These are phyloP conservation scores for Pipa parva DNA, from an alignment of 2,113 vertebrate species.

Conservation along the genomic window DNA sequence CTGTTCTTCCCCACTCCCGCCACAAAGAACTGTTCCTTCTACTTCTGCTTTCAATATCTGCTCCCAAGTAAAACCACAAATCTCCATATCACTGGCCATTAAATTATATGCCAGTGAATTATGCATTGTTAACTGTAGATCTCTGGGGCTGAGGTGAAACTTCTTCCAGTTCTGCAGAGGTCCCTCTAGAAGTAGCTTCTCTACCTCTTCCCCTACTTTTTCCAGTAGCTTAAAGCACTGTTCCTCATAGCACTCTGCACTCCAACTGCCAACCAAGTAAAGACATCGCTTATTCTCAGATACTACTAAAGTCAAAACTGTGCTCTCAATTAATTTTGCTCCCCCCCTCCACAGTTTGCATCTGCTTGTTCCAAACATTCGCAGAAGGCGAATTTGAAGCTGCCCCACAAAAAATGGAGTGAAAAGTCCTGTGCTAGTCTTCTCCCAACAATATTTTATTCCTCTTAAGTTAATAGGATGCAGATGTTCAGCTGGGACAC, in stretches of 20 bases:
- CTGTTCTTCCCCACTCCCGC: neutral
- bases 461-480: slow-evolving; percentile 11
- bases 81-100: neutral
- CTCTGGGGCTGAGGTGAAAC: slow-evolving; percentile 24
- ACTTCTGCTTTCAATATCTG: slow-evolving; percentile 30
- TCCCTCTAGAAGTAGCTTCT: slow-evolving; percentile 18
- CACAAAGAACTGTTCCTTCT: neutral
- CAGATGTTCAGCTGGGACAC: neutral
- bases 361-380: slow-evolving; percentile 2
- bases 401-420: slow-evolving; percentile 23
- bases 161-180: slow-evolving; percentile 11
- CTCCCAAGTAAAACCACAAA: slow-evolving; percentile 18
- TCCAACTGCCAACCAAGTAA: slow-evolving; percentile 27
- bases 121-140: neutral
- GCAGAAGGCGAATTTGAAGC: slow-evolving; percentile 30
- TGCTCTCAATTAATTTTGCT: slow-evolving; percentile 9
- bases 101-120: neutral
- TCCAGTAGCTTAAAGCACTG: slow-evolving; percentile 22
- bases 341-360: slow-evolving; percentile 30
- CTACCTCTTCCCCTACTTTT: slow-evolving; percentile 15
- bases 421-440: slow-evolving; percentile 19
- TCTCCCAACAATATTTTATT: slow-evolving; percentile 19
- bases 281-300: slow-evolving; percentile 10
- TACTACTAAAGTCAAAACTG: slow-evolving; percentile 15
- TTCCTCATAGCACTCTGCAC: slow-evolving; percentile 3